These are phyloP conservation scores for Penaeus indicus DNA, from an alignment of 1,140 invertebrate species.

Conservation along the genomic window DNA sequence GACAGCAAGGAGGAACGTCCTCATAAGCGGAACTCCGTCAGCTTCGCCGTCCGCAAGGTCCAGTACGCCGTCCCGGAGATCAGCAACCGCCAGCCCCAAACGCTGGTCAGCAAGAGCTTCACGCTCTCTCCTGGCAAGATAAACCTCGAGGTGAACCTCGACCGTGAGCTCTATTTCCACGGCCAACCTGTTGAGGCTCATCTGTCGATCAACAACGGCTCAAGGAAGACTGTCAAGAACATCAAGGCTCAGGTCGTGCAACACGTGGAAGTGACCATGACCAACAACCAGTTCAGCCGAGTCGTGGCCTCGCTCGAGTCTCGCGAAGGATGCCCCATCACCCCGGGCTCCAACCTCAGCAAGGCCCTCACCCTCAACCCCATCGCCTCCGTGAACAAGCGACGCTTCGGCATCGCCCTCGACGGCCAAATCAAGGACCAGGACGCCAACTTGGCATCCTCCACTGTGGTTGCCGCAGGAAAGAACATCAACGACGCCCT, in stretches of 20 bases:
- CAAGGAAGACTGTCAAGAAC: slow-evolving; percentile 87
- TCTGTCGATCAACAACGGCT: slow-evolving; percentile 87
- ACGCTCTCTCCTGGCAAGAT: slow-evolving; percentile 83
- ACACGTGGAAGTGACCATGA: slow-evolving; percentile 93
- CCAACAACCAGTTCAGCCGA: slow-evolving; percentile 90
- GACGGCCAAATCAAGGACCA: slow-evolving; percentile 90
- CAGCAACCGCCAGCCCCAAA: slow-evolving; percentile 84
- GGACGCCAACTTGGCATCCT: slow-evolving; percentile 91
- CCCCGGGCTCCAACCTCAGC: slow-evolving; percentile 87
- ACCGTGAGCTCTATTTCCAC: slow-evolving; percentile 96
- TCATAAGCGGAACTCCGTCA: slow-evolving; percentile 86
- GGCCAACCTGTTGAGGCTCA: slow-evolving; percentile 90
- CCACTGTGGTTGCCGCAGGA: slow-evolving; percentile 85
- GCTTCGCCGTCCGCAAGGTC: slow-evolving; percentile 70
- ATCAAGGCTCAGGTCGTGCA: slow-evolving; percentile 88
- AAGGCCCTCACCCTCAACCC: slow-evolving; percentile 90
- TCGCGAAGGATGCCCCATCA: slow-evolving; percentile 90
- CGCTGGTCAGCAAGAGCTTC: slow-evolving; percentile 90
- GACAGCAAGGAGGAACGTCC: slow-evolving; percentile 87
- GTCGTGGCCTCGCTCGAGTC: slow-evolving; percentile 89
- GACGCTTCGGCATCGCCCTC: slow-evolving; percentile 85
- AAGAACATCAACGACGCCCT: slow-evolving; percentile 85
- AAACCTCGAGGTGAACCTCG: slow-evolving; percentile 94
- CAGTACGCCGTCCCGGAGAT: slow-evolving; percentile 81
- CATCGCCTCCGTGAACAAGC: slow-evolving; percentile 85